Percentiles rank a stretch among this genome's conserved stretches.
These are phyloP conservation scores for Drosophila mojavensis DNA, from an alignment of 1,140 invertebrate genomes.

Conservation along the genomic window DNA sequence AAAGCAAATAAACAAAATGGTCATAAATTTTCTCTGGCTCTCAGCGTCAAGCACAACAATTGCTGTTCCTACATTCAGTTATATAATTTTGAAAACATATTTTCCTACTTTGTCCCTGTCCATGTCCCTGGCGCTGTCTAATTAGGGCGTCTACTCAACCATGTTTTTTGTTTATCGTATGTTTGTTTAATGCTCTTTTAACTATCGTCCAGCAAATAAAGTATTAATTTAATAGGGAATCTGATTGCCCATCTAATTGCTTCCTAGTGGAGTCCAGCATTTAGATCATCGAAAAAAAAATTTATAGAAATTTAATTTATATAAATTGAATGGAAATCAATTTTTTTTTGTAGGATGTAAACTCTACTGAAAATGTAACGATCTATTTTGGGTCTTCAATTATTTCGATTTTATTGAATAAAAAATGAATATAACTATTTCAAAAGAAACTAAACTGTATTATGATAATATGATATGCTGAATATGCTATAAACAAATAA, in stretches of 20 bases:
- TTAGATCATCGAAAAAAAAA: no score
- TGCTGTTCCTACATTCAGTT: conserved; percentile 52
- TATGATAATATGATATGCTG: no score
- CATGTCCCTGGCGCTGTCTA: conserved; percentile 64
- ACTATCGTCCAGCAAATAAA: conserved; percentile 3
- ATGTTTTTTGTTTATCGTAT: conserved; percentile 23
- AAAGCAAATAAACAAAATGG: conserved; percentile 65
- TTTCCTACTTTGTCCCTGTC: not conserved
- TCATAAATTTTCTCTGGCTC: conserved; percentile 61
- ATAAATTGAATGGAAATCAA: no score
- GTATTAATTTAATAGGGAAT: not conserved
- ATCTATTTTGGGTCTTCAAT: no score
- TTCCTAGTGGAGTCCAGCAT: no score
- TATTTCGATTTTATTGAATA: no score
- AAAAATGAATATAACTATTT: no score
- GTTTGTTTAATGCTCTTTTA: conserved; percentile 45
- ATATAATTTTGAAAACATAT: conserved; percentile 67
- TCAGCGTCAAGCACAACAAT: conserved; percentile 54
- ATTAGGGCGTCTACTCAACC: conserved; percentile 57
- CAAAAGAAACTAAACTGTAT: no score
- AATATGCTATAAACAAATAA: not conserved
- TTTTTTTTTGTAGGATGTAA: no score
- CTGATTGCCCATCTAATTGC: no score
- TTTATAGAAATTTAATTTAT: no score
- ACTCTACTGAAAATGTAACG: no score